A percentile compares a stretch with the other conserved stretches of the same genome.
These are phyloP conservation scores for Pandemis heparana DNA, from an alignment of 2,888 invertebrate species.

Conservation along the genomic window DNA sequence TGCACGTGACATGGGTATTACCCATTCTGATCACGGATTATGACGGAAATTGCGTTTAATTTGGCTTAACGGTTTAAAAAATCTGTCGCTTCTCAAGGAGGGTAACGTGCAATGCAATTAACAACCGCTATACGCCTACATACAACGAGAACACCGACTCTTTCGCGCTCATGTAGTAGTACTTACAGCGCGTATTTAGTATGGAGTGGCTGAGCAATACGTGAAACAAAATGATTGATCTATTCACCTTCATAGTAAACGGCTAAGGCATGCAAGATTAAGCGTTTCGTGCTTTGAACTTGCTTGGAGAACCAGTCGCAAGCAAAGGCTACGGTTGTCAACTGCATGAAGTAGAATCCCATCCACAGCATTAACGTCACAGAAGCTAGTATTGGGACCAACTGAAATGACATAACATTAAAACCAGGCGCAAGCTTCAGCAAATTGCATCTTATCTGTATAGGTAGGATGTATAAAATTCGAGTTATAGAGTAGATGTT, in stretches of 20 bases:
- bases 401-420: conserved; percentile 15
- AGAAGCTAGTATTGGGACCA: conserved; percentile 19
- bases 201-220: too few relatives aligned
- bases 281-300: conserved; percentile 51
- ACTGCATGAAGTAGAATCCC: conserved; percentile 48
- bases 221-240: background rate
- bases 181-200: too few relatives aligned
- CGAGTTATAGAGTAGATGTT: background rate
- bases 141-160: too few relatives aligned
- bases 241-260: conserved; percentile 52
- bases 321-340: conserved; percentile 48
- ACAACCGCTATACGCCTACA: too few relatives aligned
- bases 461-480: background rate
- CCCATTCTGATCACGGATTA: background rate
- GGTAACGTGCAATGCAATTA: too few relatives aligned
- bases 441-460: too few relatives aligned
- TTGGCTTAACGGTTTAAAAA: too few relatives aligned
- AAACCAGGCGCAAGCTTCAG: too few relatives aligned
- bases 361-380: conserved; percentile 42
- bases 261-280: conserved; percentile 53
- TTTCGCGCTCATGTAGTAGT: too few relatives aligned
- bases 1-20: background rate
- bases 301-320: conserved; percentile 54
- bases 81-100: too few relatives aligned
- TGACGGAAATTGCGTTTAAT: too few relatives aligned